These are phyloP conservation scores for Oriolus oriolus DNA, from an alignment of 2,113 vertebrate genomes.

Conservation along the genomic window DNA sequence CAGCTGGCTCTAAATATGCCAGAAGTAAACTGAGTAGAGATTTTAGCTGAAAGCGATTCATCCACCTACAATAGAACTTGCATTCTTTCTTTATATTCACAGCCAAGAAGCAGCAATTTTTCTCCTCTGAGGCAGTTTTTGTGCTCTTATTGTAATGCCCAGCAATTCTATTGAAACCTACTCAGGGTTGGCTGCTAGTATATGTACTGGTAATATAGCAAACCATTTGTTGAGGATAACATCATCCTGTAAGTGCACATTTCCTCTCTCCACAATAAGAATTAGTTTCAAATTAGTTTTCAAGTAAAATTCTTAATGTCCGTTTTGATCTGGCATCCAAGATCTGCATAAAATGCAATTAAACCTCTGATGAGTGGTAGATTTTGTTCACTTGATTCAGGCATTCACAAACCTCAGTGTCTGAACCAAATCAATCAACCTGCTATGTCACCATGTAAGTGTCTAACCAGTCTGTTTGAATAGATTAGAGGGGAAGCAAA, in stretches of 20 bases:
- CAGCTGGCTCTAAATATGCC: background rate
- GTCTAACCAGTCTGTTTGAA: background rate
- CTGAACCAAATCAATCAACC: background rate
- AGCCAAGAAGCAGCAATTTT: background rate
- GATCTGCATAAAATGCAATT: background rate
- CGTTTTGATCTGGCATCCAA: background rate
- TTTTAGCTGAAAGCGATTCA: background rate
- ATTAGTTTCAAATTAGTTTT: background rate
- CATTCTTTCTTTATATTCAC: background rate
- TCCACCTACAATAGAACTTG: background rate
- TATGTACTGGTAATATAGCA: fast-evolving
- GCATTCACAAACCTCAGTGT: background rate
- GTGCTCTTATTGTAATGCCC: background rate
- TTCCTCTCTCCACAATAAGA: background rate
- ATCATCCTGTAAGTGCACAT: background rate
- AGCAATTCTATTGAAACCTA: background rate
- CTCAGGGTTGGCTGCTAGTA: background rate
- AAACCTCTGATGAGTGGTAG: background rate
- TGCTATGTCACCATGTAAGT: background rate
- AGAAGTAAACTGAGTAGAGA: background rate
- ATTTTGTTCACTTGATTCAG: background rate
- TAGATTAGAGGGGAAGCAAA: background rate
- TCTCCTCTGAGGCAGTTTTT: background rate
- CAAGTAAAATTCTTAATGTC: background rate
- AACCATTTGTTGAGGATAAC: background rate